Evolutionary conservation across 2,113 vertebrate genomes (phyloP).

Genomic region (Diglossa brunneiventris): DNA sequence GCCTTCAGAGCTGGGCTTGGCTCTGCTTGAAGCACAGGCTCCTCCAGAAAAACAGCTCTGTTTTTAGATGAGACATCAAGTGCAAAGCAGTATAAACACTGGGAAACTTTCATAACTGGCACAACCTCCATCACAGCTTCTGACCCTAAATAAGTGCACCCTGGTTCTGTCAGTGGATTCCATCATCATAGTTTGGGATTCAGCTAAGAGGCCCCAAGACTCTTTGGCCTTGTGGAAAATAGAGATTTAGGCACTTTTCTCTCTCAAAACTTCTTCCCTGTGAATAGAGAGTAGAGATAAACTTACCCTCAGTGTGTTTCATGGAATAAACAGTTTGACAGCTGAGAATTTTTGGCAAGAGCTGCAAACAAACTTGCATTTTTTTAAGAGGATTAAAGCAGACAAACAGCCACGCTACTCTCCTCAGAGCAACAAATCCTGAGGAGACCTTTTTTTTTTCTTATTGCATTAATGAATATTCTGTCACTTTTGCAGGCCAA

Average conservation of each 20-base stretch:
- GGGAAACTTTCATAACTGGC: not conserved
- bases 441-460: not conserved
- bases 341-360: not conserved
- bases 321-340: slow-evolving; percentile 13
- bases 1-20: not conserved
- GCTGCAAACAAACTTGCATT: not conserved
- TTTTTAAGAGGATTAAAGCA: not conserved
- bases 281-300: not conserved
- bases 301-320: not conserved
- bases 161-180: not conserved
- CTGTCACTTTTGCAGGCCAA: slow-evolving; percentile 7
- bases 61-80: not conserved
- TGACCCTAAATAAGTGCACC: not conserved
- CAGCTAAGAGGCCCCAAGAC: not conserved
- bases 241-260: not conserved
- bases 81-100: not conserved
- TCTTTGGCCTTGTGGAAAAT: not conserved
- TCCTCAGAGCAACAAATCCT: not conserved
- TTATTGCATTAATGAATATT: slow-evolving; percentile 33
- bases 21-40: not conserved
- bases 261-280: not conserved
- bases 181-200: not conserved
- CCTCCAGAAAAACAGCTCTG: not conserved
- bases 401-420: not conserved
- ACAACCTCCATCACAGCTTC: not conserved